Evolutionary conservation across 2,113 vertebrate species (phyloP), one percentile per base, ranked within the genome.

Genomic region (Forbesichthys papilliferus): DNA sequence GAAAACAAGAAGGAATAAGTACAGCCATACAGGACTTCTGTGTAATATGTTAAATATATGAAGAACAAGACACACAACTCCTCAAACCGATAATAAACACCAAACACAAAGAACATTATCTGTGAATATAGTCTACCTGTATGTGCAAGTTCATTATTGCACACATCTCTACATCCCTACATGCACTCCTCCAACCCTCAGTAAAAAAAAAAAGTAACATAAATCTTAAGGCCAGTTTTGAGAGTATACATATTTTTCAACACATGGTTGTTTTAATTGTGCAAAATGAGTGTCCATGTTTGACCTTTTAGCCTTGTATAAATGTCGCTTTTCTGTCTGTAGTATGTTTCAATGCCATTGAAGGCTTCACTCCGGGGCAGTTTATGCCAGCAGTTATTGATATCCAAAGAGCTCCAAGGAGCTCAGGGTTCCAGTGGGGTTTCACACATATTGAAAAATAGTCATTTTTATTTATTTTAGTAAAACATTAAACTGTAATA

Each of bases 181-280:
- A 68, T 48, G 65, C 54, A 20, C 56, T 62, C 36, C 36, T 42
- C 53, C 62, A 47, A 61, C 67, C 67, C 54, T 46, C 68, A 63
- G 10, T 27, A 49, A 59, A 11, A 66, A 36, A 57, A 52, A 64
- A 27, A 49, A 12, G 12, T 12, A 49, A 33, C 34, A 71, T 55
- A 64, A 79, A 77, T 79, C 67, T 79, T 90, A 89, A 92, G 91
- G 90, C 92, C 89, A 89, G 87, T 90, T 89, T 84, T 66, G 48
- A 87, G 78, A 84, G 65, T 71, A 53, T 53, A 81, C 56, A 74
- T 72, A 63, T 64, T 10, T 61, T n/a, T 58, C 66, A 80, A 79
- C 74, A 75, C 69, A 66, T 68, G 66, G 49, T 71, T 55, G 58
- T 59, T 62, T 82, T 70, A 72, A 27, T 71, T 59, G 62, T 78